A percentile compares a stretch with the other conserved stretches of the same genome.
phyloP scores from a whole-genome alignment of 2,888 invertebrate genomes.

The Leptura quadrifasciata region DNA sequence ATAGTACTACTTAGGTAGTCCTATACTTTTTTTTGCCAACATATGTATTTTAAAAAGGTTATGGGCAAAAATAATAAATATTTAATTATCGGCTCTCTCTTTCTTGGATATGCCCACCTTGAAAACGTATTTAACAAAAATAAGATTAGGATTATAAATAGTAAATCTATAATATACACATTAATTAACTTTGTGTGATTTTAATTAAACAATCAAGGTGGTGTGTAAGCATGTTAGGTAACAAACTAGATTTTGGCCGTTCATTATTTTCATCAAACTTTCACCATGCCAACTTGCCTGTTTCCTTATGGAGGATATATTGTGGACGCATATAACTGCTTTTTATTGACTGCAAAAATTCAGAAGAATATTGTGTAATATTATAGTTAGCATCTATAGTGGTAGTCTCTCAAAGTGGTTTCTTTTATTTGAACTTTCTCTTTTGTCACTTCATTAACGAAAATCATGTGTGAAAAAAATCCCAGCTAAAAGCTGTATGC shows the following conservation, averaged over 20 bases:
- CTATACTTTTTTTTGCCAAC: no score
- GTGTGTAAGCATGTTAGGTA: slow-evolving; percentile 45
- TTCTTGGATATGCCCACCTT: no score
- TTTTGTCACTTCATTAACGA: background rate
- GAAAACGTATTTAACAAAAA: no score
- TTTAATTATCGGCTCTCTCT: no score
- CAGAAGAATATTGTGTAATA: slow-evolving; percentile 21
- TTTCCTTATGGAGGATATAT: slow-evolving; percentile 36
- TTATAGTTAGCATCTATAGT: slow-evolving; percentile 2
- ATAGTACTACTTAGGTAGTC: no score
- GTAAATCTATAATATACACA: background rate
- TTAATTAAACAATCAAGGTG: slow-evolving; percentile 25
- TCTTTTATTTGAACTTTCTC: slow-evolving; percentile 2
- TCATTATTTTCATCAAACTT: slow-evolving; percentile 41
- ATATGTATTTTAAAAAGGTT: no score
- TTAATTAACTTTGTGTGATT: background rate
- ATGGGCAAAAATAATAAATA: no score
- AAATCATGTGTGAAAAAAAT: no score
- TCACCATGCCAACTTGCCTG: slow-evolving; percentile 19
- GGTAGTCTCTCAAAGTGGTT: background rate
- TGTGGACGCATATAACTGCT: slow-evolving; percentile 19
- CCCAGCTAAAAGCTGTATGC: no score
- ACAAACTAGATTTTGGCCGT: slow-evolving; percentile 53
- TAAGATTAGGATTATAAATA: no score
- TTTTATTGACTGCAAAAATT: slow-evolving; percentile 13